phyloP scores from a whole-genome alignment of 1,140 invertebrate genomes.

The Brachystomella parvula region DNA sequence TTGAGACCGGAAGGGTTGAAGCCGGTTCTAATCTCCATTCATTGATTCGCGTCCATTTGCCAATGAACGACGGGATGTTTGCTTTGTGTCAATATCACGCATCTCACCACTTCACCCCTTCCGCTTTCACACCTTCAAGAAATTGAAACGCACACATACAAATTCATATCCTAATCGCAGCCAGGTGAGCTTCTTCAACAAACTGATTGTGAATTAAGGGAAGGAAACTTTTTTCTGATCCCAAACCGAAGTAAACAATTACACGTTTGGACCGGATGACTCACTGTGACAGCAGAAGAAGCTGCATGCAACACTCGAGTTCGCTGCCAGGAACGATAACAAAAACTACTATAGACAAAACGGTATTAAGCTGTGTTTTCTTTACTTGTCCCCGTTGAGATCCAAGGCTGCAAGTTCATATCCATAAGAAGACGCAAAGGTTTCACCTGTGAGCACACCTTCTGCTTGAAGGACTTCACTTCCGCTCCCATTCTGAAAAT shows the following conservation, averaged over 20 bases:
- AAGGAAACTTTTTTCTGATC: too few relatives aligned
- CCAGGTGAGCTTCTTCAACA: too few relatives aligned
- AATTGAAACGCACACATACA: background rate
- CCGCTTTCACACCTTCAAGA: background rate
- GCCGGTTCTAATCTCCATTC: background rate
- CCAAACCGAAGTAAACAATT: too few relatives aligned
- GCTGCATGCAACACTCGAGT: background rate
- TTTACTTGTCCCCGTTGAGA: slow-evolving; percentile 74
- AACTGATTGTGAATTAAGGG: too few relatives aligned
- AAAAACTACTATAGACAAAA: too few relatives aligned
- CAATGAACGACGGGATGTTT: background rate
- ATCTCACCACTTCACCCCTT: slow-evolving; percentile 19
- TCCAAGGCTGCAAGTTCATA: slow-evolving; percentile 76
- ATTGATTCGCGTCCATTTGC: background rate
- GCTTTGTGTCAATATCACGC: slow-evolving; percentile 10
- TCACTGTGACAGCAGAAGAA: background rate
- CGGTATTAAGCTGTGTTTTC: too few relatives aligned
- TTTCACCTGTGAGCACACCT: slow-evolving; percentile 65
- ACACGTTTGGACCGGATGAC: too few relatives aligned
- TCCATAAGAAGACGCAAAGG: slow-evolving; percentile 80
- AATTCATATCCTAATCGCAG: too few relatives aligned
- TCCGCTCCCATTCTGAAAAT: slow-evolving; percentile 6
- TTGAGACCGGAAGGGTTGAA: too few relatives aligned
- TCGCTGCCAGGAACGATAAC: slow-evolving; percentile 5
- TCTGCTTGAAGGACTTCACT: slow-evolving; percentile 49